These are phyloP conservation scores for Lates japonicus DNA, from an alignment of 2,797 vertebrate genomes.

Conservation along the genomic window DNA sequence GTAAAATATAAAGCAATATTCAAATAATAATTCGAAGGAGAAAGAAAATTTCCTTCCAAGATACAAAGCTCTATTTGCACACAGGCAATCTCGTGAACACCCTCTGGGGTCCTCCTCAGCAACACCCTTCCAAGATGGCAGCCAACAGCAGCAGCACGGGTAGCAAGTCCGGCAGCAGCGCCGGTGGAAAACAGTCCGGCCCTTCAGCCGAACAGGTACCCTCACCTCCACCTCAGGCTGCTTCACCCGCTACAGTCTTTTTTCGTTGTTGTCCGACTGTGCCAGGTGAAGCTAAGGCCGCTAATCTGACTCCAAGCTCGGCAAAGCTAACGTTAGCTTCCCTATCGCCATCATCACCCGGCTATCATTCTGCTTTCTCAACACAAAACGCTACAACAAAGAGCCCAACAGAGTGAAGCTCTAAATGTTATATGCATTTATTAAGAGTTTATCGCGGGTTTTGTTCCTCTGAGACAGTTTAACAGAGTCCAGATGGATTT, in stretches of 20 bases:
- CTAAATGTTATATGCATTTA: fast-evolving
- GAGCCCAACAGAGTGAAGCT: background rate
- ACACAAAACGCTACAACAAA: background rate
- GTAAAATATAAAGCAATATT: background rate
- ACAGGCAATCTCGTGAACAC: slow-evolving; percentile 62
- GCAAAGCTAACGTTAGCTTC: slow-evolving; percentile 70
- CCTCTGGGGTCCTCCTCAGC: slow-evolving; percentile 61
- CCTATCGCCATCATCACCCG: slow-evolving; percentile 32
- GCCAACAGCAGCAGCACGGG: slow-evolving; percentile 87
- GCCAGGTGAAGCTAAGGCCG: background rate
- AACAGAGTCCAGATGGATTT: fast-evolving
- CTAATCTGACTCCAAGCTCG: background rate
- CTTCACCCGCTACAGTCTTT: fast-evolving
- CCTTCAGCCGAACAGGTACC: slow-evolving; percentile 88
- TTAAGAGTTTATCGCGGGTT: fast-evolving
- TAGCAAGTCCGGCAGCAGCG: slow-evolving; percentile 74
- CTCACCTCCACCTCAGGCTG: fast-evolving
- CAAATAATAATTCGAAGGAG: too few species aligned
- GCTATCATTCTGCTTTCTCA: slow-evolving; percentile 29
- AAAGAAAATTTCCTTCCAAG: background rate
- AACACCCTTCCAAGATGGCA: slow-evolving; percentile 88
- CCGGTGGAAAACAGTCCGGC: slow-evolving; percentile 82
- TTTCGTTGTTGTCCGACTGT: background rate
- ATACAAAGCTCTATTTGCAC: slow-evolving; percentile 16
- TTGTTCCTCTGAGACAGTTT: fast-evolving